Conservation (phyloP, 2,113 vertebrate genomes). For the Glareola pratincola region DNA sequence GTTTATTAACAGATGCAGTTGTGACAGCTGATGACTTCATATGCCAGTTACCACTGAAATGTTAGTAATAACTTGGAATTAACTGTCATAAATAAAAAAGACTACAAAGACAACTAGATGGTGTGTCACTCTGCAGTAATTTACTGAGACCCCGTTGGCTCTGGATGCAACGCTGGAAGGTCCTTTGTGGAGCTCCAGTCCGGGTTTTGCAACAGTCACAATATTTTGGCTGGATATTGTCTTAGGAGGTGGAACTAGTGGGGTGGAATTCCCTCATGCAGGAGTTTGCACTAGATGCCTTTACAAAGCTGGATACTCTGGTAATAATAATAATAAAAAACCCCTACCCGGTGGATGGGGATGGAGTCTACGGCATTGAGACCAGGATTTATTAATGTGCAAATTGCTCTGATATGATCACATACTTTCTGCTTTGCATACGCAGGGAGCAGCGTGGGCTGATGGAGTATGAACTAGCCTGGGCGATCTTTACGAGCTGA, state of each 20-base stretch:
- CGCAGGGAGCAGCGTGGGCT: slow-evolving; percentile 65
- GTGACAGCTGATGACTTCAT: slow-evolving; percentile 52
- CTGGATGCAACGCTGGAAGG: slow-evolving; percentile 22
- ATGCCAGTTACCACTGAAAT: slow-evolving; percentile 36
- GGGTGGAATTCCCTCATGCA: slow-evolving; percentile 72
- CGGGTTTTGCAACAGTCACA: slow-evolving; percentile 71
- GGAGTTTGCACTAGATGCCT: slow-evolving; percentile 68
- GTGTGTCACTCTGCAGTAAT: slow-evolving; percentile 48
- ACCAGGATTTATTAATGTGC: slow-evolving; percentile 43
- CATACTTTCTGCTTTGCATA: slow-evolving; percentile 59
- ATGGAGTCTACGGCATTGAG: slow-evolving; percentile 22
- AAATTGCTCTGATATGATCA: slow-evolving; percentile 58
- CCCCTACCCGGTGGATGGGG: neutral
- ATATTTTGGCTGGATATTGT: slow-evolving; percentile 73
- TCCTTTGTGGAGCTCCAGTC: slow-evolving; percentile 69
- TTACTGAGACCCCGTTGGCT: slow-evolving; percentile 48
- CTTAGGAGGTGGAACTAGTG: slow-evolving; percentile 71
- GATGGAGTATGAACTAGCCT: slow-evolving; percentile 45
- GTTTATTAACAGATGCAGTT: slow-evolving; percentile 58
- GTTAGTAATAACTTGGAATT: slow-evolving; percentile 43
- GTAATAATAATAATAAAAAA: slow-evolving; percentile 55
- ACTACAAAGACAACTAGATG: slow-evolving; percentile 57
- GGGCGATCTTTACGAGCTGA: slow-evolving; percentile 45
- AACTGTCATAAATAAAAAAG: slow-evolving; percentile 47
- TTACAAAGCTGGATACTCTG: slow-evolving; percentile 59